These are phyloP conservation scores for Calyptommatus sinebrachiatus DNA, from an alignment of 2,113 vertebrate genomes.

Conservation along the genomic window DNA sequence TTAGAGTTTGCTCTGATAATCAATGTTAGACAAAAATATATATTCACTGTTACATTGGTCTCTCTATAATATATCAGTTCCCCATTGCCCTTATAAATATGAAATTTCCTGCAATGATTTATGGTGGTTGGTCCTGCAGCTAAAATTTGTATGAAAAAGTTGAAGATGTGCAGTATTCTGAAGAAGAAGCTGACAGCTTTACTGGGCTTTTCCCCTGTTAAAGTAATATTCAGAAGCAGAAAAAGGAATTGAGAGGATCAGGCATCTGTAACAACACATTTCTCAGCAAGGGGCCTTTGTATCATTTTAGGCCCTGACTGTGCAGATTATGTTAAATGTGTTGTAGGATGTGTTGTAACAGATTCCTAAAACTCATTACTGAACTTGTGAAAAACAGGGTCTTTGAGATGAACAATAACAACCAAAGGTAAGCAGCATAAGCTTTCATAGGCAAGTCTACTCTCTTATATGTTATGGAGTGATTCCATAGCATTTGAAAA, in stretches of 20 bases:
- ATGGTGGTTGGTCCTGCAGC: not conserved
- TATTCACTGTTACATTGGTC: slow-evolving; percentile 29
- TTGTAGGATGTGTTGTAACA: too few species aligned
- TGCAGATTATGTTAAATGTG: too few species aligned
- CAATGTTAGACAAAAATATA: not conserved
- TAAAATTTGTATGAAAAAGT: not conserved
- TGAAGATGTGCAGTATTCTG: not conserved
- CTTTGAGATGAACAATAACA: too few species aligned
- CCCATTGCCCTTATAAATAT: slow-evolving; percentile 22
- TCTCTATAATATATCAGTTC: slow-evolving; percentile 40
- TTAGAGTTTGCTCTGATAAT: not conserved
- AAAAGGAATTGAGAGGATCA: not conserved
- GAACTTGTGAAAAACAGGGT: too few species aligned
- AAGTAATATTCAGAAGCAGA: slow-evolving; percentile 13
- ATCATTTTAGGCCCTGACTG: too few species aligned
- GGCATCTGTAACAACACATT: too few species aligned
- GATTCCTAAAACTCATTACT: too few species aligned
- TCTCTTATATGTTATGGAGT: too few species aligned
- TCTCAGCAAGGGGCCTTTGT: too few species aligned
- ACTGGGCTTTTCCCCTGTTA: slow-evolving; percentile 16
- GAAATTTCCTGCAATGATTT: slow-evolving; percentile 22
- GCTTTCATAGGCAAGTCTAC: too few species aligned
- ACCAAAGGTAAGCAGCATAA: too few species aligned
- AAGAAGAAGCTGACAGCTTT: slow-evolving; percentile 27
- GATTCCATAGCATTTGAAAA: too few species aligned